A percentile compares a stretch with the other conserved stretches of the same genome.
Conservation (phyloP, 2,113 vertebrate genomes). For the Paracanthobrama guichenoti region DNA sequence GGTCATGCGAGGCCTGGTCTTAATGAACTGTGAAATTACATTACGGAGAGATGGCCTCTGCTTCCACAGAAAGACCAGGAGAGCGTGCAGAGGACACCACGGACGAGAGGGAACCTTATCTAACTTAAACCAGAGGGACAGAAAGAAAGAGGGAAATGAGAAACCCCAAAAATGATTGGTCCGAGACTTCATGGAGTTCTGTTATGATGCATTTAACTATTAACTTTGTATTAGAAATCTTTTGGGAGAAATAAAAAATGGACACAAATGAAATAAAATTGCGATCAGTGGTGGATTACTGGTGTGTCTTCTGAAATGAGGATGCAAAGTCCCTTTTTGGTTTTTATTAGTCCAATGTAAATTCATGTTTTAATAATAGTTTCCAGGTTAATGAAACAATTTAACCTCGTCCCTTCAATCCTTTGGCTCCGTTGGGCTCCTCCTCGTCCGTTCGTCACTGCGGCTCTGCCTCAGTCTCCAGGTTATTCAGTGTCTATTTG, state of each 20-base stretch:
- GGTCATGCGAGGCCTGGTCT: slow-evolving; percentile 58
- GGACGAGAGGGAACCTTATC: slow-evolving; percentile 60
- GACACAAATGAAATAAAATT: background rate
- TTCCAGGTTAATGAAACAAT: no score
- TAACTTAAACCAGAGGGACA: slow-evolving; percentile 42
- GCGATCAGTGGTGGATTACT: background rate
- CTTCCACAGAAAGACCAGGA: slow-evolving; percentile 57
- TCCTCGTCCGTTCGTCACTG: no score
- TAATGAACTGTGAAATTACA: slow-evolving; percentile 78
- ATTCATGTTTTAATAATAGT: background rate
- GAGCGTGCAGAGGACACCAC: slow-evolving; percentile 58
- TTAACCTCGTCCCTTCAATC: no score
- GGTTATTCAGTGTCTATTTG: no score
- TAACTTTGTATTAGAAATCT: background rate
- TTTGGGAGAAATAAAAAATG: background rate
- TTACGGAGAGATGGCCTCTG: slow-evolving; percentile 67
- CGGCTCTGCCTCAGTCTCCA: no score
- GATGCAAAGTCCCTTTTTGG: background rate
- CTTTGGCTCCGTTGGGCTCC: no score
- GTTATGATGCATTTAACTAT: background rate
- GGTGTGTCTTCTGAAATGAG: background rate
- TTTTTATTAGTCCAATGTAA: background rate
- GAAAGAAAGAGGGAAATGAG: background rate
- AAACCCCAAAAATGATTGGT: background rate
- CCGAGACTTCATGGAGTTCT: background rate